Evolutionary conservation across 2,113 vertebrate genomes (phyloP), one percentile per base, ranked within the genome.

Genomic region (Notothenia coriiceps): DNA sequence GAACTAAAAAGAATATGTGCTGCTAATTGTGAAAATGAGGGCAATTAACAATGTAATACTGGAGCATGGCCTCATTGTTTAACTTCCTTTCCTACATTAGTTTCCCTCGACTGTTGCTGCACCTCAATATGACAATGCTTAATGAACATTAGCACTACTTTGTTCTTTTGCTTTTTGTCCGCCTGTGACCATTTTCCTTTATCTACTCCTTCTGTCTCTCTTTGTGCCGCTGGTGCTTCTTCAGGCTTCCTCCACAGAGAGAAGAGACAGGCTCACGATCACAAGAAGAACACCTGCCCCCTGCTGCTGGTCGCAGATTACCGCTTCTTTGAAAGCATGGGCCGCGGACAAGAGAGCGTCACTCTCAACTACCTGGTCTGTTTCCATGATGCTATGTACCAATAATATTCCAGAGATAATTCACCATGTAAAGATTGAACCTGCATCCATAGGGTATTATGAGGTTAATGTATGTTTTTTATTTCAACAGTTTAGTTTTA

Each of bases 331-430:
- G 91, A 84, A 65, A 92, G 98, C 89, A 99, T 99, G 98, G 98
- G 98, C 29, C 95, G 98, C 4, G 93, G 95, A 75, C 97, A 99
- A 68, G 98, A 99, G 93, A 99, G 98, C 54, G 97, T 97, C 40
- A 99, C 98, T 0, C 96, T 99, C 62, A 99, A 99, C 84, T 99
- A 99, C 88, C 91, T 99, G 92, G 98, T 99, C 93, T 92, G 87
- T 67, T 2, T 35, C 74, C 9, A 44, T n/a, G 1, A 60, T 35
- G 12, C 40, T 15, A 0, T 51, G 0, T 69, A 40, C 25, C 69
- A 49, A 86, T 4, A 3, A 10, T 33, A 11, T 12, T 46, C 10
- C 22, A 63, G 47, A 57, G 20, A 49, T 4, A 63, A 44, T 57
- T 57, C 6, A 46, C 51, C 35, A 15, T 57, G 2, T 72, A 6